Percentiles rank a stretch among this genome's conserved stretches.
Evolutionary conservation across 2,888 invertebrate species (phyloP).

Genomic region (Dromius quadrimaculatus): DNA sequence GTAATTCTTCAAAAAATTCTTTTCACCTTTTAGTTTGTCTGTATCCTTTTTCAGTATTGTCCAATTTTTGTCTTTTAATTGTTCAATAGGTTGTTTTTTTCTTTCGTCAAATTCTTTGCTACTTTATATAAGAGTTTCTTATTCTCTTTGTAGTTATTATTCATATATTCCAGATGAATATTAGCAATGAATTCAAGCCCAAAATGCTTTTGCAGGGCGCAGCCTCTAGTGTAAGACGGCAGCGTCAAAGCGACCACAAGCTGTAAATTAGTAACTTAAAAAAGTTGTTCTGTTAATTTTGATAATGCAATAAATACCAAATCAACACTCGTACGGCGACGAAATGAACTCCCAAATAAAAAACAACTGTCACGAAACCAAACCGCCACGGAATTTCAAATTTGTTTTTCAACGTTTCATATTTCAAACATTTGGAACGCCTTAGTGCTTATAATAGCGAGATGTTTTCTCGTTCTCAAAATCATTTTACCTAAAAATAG

Average conservation of each 20-base stretch:
- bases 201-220: too few relatives aligned
- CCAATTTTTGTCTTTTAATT: too few relatives aligned
- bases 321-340: constrained; percentile 48
- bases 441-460: constrained; percentile 29
- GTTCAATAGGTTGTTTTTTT: too few relatives aligned
- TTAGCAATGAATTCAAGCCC: too few relatives aligned
- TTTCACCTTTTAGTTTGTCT: too few relatives aligned
- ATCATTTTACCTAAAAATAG: constrained; percentile 38
- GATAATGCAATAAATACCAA: constrained; percentile 52
- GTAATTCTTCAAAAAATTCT: too few relatives aligned
- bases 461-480: constrained; percentile 32
- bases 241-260: constrained; percentile 12
- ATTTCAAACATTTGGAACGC: constrained; percentile 37
- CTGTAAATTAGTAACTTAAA: constrained; percentile 45
- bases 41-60: too few relatives aligned
- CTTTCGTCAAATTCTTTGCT: too few relatives aligned
- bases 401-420: constrained; percentile 39
- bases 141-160: too few relatives aligned
- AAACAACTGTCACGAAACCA: constrained; percentile 39
- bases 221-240: constrained; percentile 23
- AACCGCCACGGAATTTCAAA: constrained; percentile 30
- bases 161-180: too few relatives aligned
- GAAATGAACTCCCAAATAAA: constrained; percentile 43
- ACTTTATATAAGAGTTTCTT: too few relatives aligned
- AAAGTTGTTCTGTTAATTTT: constrained; percentile 49